phyloP scores from a whole-genome alignment of 2,888 invertebrate genomes.

The Morpho helenor region DNA sequence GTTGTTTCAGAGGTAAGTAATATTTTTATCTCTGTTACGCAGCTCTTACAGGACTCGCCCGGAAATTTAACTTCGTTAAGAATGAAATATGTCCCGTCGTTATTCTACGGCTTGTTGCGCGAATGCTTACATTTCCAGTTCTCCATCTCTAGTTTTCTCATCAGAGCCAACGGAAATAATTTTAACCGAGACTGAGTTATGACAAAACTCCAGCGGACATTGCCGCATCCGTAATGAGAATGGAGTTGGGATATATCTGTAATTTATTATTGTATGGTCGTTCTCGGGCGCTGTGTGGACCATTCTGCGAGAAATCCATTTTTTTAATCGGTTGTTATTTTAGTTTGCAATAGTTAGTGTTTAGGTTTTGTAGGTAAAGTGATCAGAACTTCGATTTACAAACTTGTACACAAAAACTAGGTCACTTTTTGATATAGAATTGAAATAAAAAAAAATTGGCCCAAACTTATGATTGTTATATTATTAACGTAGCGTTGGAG shows the following conservation, averaged over 20 bases:
- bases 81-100: conserved; percentile 77
- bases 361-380: neutral
- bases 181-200: conserved; percentile 78
- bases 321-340: neutral
- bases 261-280: conserved; percentile 71
- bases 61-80: conserved; percentile 79
- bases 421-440: too few species aligned
- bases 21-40: conserved; percentile 75
- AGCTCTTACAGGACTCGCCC: conserved; percentile 69
- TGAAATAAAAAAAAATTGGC: too few species aligned
- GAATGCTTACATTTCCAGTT: conserved; percentile 73
- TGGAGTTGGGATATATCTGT: conserved; percentile 72
- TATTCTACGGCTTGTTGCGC: conserved; percentile 75
- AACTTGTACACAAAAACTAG: too few species aligned
- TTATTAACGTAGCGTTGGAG: too few species aligned
- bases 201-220: conserved; percentile 78
- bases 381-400: too few species aligned
- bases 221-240: conserved; percentile 78
- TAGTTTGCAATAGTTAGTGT: neutral
- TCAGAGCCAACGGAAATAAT: conserved; percentile 77
- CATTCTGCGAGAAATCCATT: too few species aligned
- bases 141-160: conserved; percentile 77
- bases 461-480: too few species aligned
- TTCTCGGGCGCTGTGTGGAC: conserved; percentile 36
- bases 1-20: conserved; percentile 43